Evolutionary conservation across 2,797 vertebrate species (phyloP).

Genomic region (Perodicticus potto): DNA sequence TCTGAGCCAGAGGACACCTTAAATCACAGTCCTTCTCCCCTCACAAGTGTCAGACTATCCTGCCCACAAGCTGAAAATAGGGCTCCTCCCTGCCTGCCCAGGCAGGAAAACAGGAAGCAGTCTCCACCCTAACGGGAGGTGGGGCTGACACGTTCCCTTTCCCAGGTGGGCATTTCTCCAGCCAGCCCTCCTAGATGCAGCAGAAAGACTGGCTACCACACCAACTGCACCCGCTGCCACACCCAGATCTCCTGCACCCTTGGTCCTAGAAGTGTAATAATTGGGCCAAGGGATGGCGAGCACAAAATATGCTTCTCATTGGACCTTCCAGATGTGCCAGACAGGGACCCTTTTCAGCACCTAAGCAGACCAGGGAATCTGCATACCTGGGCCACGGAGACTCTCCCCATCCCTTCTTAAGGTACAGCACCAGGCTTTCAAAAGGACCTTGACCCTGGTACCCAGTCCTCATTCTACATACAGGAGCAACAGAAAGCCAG

Average conservation of each 20-base stretch:
- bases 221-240: not conserved
- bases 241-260: not conserved
- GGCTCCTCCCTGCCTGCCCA: slow-evolving; percentile 66
- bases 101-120: slow-evolving; percentile 83
- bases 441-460: not conserved
- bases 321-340: not conserved
- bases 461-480: not conserved
- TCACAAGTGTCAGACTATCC: not conserved
- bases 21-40: not conserved
- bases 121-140: slow-evolving; percentile 69
- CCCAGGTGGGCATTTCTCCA: slow-evolving; percentile 79
- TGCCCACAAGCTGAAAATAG: slow-evolving; percentile 13
- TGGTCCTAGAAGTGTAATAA: not conserved
- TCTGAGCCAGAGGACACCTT: slow-evolving; percentile 37
- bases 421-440: not conserved
- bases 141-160: slow-evolving; percentile 68
- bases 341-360: not conserved
- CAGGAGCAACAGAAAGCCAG: not conserved
- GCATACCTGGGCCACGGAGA: not conserved
- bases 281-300: no score
- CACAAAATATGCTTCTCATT: not conserved
- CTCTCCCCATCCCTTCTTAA: not conserved
- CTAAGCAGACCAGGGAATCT: not conserved
- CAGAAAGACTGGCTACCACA: not conserved
- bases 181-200: not conserved